Evolutionary conservation across 2,888 invertebrate genomes (phyloP).

Genomic region (Phengaris arion): DNA sequence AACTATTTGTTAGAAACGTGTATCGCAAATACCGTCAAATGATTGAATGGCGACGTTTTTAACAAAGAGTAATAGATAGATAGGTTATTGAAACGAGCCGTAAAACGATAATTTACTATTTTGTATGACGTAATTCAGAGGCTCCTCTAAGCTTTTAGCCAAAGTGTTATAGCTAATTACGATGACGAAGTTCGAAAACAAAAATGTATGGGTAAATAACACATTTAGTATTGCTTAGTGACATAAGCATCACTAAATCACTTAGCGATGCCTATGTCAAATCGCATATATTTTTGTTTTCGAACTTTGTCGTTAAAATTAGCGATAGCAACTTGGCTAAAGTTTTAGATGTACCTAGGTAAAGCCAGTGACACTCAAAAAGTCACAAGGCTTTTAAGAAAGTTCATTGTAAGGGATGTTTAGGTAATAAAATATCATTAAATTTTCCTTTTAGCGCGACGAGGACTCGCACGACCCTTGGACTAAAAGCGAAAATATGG

Average conservation of each 20-base stretch:
- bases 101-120: too few species aligned
- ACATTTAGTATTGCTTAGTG: not conserved
- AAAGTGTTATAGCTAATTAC: too few species aligned
- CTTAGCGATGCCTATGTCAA: not conserved
- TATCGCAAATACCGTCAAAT: too few species aligned
- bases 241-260: not conserved
- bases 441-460: not conserved
- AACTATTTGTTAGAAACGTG: too few species aligned
- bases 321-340: too few species aligned
- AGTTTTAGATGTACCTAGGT: too few species aligned
- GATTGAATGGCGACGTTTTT: too few species aligned
- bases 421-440: not conserved
- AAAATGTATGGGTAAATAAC: too few species aligned
- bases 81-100: too few species aligned
- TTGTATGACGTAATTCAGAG: not conserved
- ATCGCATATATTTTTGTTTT: not conserved
- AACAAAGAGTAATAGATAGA: too few species aligned
- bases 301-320: not conserved
- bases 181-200: too few species aligned
- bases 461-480: not conserved
- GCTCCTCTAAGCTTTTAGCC: too few species aligned
- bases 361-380: not conserved
- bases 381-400: not conserved
- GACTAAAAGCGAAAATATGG: not conserved
- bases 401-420: not conserved